Evolutionary conservation across 2,888 invertebrate genomes (phyloP).

Genomic region (Drosophila mercatorum): DNA sequence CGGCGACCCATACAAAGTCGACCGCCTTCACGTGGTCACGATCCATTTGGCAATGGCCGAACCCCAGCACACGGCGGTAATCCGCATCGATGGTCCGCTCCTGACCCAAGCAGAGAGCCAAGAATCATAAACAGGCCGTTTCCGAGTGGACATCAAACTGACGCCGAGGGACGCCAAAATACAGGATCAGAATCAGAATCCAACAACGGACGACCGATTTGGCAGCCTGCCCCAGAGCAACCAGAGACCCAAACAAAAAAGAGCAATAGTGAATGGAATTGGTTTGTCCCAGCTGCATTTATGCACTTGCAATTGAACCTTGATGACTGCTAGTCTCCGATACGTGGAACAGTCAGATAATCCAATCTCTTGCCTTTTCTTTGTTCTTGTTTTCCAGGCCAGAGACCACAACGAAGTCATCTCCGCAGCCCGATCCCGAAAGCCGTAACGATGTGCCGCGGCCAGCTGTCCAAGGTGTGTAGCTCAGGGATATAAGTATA

Average conservation of each 20-base stretch:
- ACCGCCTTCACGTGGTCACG: not conserved
- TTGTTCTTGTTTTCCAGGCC: conserved; percentile 16
- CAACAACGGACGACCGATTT: not conserved
- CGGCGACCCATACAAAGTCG: not conserved
- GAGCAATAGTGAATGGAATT: conserved; percentile 14
- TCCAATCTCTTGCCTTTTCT: not conserved
- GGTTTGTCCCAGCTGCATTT: conserved; percentile 50
- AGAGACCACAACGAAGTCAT: conserved; percentile 26
- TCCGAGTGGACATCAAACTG: not conserved
- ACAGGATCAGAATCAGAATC: not conserved
- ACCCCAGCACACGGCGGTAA: not conserved
- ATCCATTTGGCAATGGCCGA: not conserved
- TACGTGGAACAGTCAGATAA: not conserved
- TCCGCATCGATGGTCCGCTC: not conserved
- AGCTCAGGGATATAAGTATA: no score
- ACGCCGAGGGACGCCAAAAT: not conserved
- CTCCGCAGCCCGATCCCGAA: conserved; percentile 26
- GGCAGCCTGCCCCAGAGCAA: not conserved
- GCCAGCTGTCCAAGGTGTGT: conserved; percentile 43
- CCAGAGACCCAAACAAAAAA: not conserved
- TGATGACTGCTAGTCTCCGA: conserved; percentile 10
- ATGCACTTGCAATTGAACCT: conserved; percentile 8
- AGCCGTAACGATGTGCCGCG: conserved; percentile 30
- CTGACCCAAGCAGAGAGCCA: conserved; percentile 16
- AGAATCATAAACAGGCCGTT: conserved; percentile 42